Percentiles rank a stretch among this genome's conserved stretches.
phyloP scores from a whole-genome alignment of 2,113 vertebrate genomes.

The Centropristis striata region DNA sequence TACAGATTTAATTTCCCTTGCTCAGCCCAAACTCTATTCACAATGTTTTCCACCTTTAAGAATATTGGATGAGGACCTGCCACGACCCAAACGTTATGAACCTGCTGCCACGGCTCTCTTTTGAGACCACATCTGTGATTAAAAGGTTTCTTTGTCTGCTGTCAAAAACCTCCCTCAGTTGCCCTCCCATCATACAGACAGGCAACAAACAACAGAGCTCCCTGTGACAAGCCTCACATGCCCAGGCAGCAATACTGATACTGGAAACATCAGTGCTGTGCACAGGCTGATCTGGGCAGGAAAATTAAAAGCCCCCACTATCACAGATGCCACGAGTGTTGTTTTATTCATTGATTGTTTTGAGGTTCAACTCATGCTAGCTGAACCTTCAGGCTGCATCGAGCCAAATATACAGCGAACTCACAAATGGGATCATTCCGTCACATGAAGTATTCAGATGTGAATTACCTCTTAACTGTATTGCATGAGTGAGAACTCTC shows the following conservation, averaged over 20 bases:
- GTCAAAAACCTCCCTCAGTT: constrained; percentile 62
- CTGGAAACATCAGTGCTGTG: constrained; percentile 61
- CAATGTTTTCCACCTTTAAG: constrained; percentile 68
- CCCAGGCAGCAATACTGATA: constrained; percentile 52
- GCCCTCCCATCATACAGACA: constrained; percentile 50
- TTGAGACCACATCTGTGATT: constrained; percentile 77
- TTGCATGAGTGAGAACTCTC: constrained; percentile 38
- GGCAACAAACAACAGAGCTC: constrained; percentile 59
- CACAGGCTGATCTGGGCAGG: constrained; percentile 49
- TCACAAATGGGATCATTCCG: constrained; percentile 55
- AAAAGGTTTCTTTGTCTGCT: constrained; percentile 76
- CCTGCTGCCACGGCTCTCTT: constrained; percentile 61
- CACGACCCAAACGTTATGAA: constrained; percentile 72
- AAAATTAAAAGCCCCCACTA: constrained; percentile 74
- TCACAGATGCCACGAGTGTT: constrained; percentile 53
- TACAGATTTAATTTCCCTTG: constrained; percentile 73
- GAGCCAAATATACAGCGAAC: constrained; percentile 24
- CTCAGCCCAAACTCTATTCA: constrained; percentile 61
- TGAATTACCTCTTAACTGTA: constrained; percentile 33
- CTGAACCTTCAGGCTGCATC: constrained; percentile 28
- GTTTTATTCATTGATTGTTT: constrained; percentile 81
- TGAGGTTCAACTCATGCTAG: constrained; percentile 45
- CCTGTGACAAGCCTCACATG: constrained; percentile 53
- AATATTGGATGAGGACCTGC: constrained; percentile 73
- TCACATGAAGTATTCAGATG: constrained; percentile 61